Evolutionary conservation across 2,888 invertebrate species (phyloP).

Genomic region (Dione juno): DNA sequence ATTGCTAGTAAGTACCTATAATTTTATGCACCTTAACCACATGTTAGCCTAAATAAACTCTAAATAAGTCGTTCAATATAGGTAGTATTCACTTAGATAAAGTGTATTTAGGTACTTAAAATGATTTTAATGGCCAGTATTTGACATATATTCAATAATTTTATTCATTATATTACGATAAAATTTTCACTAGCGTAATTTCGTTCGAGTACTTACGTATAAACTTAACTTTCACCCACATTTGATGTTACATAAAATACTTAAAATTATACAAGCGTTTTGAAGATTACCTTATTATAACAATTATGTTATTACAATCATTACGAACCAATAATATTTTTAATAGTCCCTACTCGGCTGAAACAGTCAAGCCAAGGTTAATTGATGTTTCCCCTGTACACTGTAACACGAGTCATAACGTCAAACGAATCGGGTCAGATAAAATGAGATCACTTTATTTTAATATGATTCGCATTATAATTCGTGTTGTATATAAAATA

Average conservation of each 20-base stretch:
- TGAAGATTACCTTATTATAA: too few relatives aligned
- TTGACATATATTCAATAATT: neutral
- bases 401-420: constrained; percentile 33
- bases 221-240: neutral
- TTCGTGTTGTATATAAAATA: neutral
- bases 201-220: neutral
- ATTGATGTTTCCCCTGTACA: constrained; percentile 52
- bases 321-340: constrained; percentile 3
- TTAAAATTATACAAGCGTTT: neutral
- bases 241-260: neutral
- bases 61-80: neutral
- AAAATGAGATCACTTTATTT: constrained; percentile 34
- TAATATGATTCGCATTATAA: neutral
- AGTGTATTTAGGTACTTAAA: neutral
- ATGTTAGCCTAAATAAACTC: neutral
- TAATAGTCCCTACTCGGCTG: constrained; percentile 36
- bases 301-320: neutral
- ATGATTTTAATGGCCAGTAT: neutral
- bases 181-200: constrained; percentile 1
- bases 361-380: constrained; percentile 57
- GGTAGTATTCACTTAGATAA: too few relatives aligned
- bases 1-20: neutral
- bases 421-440: constrained; percentile 40
- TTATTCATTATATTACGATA: neutral
- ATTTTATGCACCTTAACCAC: neutral